Conservation (phyloP, 2,797 vertebrate genomes). For the Tokudaia muenninki region DNA sequence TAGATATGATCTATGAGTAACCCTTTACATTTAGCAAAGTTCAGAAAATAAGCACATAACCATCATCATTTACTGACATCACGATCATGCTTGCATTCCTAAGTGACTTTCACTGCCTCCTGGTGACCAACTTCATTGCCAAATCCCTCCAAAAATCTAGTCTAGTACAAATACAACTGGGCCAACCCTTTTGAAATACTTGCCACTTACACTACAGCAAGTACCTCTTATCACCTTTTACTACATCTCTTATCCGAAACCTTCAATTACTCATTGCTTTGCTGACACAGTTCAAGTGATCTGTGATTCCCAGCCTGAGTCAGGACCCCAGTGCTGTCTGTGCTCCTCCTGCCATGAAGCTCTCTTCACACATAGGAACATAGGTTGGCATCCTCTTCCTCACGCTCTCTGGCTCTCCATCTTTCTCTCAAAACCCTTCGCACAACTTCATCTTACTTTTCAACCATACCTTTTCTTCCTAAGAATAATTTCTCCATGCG, state of each 20-base stretch:
- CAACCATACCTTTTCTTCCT: neutral
- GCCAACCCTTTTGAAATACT: neutral
- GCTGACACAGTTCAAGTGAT: neutral
- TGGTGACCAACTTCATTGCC: neutral
- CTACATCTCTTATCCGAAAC: slow-evolving; percentile 9
- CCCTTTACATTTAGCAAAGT: neutral
- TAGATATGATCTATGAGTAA: neutral
- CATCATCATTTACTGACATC: neutral
- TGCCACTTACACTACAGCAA: neutral
- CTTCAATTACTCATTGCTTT: slow-evolving; percentile 48
- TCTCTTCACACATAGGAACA: neutral
- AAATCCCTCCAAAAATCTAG: slow-evolving; percentile 9
- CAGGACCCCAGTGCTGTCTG: slow-evolving; percentile 24
- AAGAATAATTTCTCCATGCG: neutral
- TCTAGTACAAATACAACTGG: slow-evolving; percentile 17
- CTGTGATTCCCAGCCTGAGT: slow-evolving; percentile 16
- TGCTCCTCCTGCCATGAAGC: slow-evolving; percentile 1
- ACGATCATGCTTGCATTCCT: neutral
- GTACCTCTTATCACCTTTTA: neutral
- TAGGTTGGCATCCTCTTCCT: neutral
- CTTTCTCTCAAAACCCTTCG: neutral
- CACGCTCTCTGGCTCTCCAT: neutral
- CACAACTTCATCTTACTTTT: slow-evolving; percentile 38
- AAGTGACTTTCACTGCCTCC: neutral
- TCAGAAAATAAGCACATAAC: slow-evolving; percentile 6